Conservation (phyloP, 2,113 vertebrate species). For the Bufo gargarizans region DNA sequence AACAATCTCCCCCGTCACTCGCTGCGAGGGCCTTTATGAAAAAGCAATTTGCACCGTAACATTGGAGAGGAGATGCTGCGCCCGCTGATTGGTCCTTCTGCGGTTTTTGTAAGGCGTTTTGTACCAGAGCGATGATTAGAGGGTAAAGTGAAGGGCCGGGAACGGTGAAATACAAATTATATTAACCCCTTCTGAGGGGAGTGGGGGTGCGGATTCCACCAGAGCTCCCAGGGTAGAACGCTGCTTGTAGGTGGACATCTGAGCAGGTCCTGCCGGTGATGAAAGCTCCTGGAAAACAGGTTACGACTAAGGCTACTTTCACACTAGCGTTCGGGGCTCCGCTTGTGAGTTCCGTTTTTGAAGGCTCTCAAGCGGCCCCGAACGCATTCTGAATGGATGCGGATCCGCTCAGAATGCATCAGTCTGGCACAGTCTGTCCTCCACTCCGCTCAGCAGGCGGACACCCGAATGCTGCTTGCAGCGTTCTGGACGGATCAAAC, state of each 20-base stretch:
- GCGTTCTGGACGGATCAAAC: too few relatives aligned
- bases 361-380: too few relatives aligned
- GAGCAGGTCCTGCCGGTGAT: neutral
- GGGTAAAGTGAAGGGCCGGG: neutral
- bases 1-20: conserved; percentile 20
- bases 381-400: too few relatives aligned
- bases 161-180: conserved; percentile 17
- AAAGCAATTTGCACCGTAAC: conserved; percentile 32
- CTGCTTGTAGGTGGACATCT: neutral
- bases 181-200: neutral
- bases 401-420: too few relatives aligned
- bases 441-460: too few relatives aligned
- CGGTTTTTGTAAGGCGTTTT: neutral
- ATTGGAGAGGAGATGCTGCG: neutral
- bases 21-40: conserved; percentile 17
- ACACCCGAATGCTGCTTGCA: too few relatives aligned
- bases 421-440: too few relatives aligned
- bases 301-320: too few relatives aligned
- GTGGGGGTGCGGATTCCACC: too few relatives aligned
- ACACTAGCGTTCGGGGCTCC: too few relatives aligned
- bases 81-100: conserved; percentile 1
- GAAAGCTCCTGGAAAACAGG: conserved; percentile 10
- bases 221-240: too few relatives aligned
- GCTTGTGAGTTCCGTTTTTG: too few relatives aligned
- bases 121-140: neutral